A percentile compares a stretch with the other conserved stretches of the same genome.
Evolutionary conservation across 2,113 vertebrate species (phyloP).

Genomic region (Mohoua ochrocephala): DNA sequence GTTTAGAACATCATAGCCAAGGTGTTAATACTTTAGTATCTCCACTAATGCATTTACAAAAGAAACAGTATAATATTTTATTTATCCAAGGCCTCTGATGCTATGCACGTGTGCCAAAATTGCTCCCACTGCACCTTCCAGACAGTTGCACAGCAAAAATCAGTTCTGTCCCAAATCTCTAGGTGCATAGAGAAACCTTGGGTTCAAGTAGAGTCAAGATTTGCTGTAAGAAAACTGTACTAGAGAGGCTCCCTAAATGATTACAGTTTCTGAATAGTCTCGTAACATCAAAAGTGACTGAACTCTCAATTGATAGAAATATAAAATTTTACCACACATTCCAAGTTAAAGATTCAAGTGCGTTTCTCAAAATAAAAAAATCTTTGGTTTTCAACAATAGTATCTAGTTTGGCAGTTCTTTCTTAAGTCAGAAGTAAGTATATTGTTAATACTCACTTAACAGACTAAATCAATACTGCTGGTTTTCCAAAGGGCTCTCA

Average conservation of each 20-base stretch:
- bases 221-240: neutral
- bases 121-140: neutral
- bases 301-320: neutral
- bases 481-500: neutral
- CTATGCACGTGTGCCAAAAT: neutral
- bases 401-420: neutral
- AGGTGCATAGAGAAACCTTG: neutral
- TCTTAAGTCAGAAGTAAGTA: neutral
- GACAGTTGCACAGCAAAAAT: neutral
- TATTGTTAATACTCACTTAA: neutral
- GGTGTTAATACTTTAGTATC: neutral
- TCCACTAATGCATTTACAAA: neutral
- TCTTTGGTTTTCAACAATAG: neutral
- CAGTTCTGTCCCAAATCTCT: neutral
- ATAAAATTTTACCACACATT: neutral
- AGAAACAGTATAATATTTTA: neutral
- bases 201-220: neutral
- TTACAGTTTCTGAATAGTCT: neutral
- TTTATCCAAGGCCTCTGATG: neutral
- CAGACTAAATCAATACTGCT: neutral
- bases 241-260: neutral
- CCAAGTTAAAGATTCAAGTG: neutral
- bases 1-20: neutral
- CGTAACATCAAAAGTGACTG: neutral
- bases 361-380: neutral